Conservation (phyloP, 2,113 vertebrate species). For the Eurypyga helias region DNA sequence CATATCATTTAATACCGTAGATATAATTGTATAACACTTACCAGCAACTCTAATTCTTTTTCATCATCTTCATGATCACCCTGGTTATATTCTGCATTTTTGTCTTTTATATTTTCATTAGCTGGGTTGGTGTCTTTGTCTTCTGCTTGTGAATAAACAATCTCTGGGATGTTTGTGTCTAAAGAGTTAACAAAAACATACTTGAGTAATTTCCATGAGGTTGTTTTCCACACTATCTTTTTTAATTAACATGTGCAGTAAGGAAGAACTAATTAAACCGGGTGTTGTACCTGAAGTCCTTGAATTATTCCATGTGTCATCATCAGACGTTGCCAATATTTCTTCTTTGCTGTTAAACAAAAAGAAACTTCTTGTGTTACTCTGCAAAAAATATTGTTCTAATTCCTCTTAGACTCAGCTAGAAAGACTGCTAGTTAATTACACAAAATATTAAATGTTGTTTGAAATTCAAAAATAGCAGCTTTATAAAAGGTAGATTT, state of each 20-base stretch:
- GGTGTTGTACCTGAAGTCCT: constrained; percentile 71
- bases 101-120: constrained; percentile 64
- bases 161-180: constrained; percentile 74
- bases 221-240: not conserved
- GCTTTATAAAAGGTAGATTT: not conserved
- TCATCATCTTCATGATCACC: constrained; percentile 70
- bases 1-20: constrained; percentile 64
- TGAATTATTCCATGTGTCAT: constrained; percentile 68
- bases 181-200: constrained; percentile 67
- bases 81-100: constrained; percentile 54
- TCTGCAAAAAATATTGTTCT: constrained; percentile 27
- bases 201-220: not conserved
- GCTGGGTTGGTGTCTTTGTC: constrained; percentile 55
- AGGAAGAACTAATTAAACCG: constrained; percentile 44
- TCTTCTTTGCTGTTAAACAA: constrained; percentile 81
- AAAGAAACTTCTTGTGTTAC: constrained; percentile 48
- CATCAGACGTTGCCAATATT: constrained; percentile 43
- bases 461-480: constrained; percentile 13
- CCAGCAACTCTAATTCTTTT: constrained; percentile 79
- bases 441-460: not conserved
- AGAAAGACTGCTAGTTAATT: not conserved
- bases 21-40: constrained; percentile 78
- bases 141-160: constrained; percentile 74
- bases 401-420: not conserved
- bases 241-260: constrained; percentile 39